Base-by-base conservation (phyloP, 2,888 invertebrate genomes). In the Ichneumon xanthorius region DNA sequence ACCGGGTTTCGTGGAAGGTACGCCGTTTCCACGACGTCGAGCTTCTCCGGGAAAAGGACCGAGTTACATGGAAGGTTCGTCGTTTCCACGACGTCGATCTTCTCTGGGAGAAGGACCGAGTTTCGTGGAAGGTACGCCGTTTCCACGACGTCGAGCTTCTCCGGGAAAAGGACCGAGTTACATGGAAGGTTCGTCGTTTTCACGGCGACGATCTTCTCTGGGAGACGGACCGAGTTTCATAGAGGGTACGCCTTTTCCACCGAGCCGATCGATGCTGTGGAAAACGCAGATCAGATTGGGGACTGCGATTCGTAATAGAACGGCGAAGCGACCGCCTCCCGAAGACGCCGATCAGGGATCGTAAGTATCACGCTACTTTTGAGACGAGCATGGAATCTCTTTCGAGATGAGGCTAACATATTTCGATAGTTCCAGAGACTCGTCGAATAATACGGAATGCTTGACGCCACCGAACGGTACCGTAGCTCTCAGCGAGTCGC, bases 231-330 rank as follows among this genome's bases (percentile, higher is more conserved):
- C 85, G 7, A 90, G 89, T 79, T 80, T 88, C 33, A 70, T 92
- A 33, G 90, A 91, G 77, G 87, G 85, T 30, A 92, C 92, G 30
- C 92, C 92, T 4, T 90, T 85, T 86, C 90, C 90, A n/a, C 80
- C 84, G 19, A 89, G 88, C 80, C 89, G 89, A 26, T 91, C 91
- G 33, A 82, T 88, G 67, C 55, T 91, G 5, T 83, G 89, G 45
- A 90, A 80, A 87, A 88, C 90, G 22, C 89, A 87, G 30, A 68
- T 83, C 26, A 82, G 33, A 53, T 87, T 89, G 7, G 89, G 80
- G n/a, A 65, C 30, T 26, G 22, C 19, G 4, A 79, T 19, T 53
- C 68, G 75, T 5, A 81, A 78, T 19, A 68, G 16, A 37, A 61
- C 48, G 5, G n/a, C 22, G 22, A 40, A 33, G 16, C 71, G 30